Percentiles rank a stretch among this genome's conserved stretches.
Conservation (phyloP, 1,140 invertebrate genomes). For the Delia radicum region DNA sequence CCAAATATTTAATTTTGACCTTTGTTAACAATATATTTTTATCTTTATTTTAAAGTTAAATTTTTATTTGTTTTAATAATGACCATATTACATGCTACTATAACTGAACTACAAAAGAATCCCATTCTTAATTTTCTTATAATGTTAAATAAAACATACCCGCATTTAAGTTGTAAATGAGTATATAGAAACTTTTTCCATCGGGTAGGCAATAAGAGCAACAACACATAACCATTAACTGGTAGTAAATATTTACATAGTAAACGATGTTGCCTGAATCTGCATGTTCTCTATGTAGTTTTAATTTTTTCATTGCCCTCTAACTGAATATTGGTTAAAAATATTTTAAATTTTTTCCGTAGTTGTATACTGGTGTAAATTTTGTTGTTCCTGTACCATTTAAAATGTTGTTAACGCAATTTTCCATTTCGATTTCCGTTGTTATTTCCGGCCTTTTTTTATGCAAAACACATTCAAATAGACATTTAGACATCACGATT, state of each 20-base stretch:
- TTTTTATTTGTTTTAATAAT: too few species aligned
- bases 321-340: background rate
- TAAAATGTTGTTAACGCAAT: constrained; percentile 21
- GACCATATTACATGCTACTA: too few species aligned
- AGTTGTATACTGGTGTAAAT: background rate
- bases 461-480: background rate
- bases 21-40: background rate
- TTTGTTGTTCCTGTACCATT: constrained; percentile 11
- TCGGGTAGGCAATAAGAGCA: background rate
- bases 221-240: constrained; percentile 12
- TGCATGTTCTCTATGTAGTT: background rate
- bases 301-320: background rate
- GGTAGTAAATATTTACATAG: constrained; percentile 11
- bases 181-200: too few species aligned
- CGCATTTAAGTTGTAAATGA: too few species aligned
- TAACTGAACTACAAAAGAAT: too few species aligned
- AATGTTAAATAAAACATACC: too few species aligned
- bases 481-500: background rate
- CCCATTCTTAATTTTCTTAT: too few species aligned
- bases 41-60: too few species aligned
- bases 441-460: background rate
- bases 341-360: background rate
- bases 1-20: background rate
- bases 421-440: constrained; percentile 23
- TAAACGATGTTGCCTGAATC: background rate